Evolutionary conservation across 1,140 invertebrate species (phyloP).

Genomic region (Agraylea sexmaculata): DNA sequence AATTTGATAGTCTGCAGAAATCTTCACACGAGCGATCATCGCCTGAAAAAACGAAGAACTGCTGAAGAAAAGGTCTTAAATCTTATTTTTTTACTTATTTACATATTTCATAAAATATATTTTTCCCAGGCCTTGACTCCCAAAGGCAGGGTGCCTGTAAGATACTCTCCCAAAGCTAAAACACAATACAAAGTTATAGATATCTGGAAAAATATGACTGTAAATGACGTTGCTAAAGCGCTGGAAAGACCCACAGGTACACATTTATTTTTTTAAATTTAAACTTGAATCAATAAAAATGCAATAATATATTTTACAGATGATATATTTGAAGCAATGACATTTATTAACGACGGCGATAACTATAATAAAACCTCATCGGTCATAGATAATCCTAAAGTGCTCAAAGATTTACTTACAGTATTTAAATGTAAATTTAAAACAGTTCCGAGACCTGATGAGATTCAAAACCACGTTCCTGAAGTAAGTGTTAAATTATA

Average conservation of each 20-base stretch:
- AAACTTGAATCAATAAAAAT: neutral
- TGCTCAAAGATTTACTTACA: constrained; percentile 52
- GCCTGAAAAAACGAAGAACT: neutral
- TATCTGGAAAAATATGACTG: constrained; percentile 70
- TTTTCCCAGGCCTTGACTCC: too few species aligned
- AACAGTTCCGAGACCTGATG: constrained; percentile 38
- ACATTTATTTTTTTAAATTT: constrained; percentile 6
- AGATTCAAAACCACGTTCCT: constrained; percentile 25
- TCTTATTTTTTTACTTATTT: constrained; percentile 24
- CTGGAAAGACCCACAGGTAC: constrained; percentile 44
- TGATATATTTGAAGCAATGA: constrained; percentile 55
- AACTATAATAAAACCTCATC: constrained; percentile 26
- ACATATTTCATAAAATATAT: constrained; percentile 26
- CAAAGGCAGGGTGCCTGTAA: too few species aligned
- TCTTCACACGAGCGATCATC: too few species aligned
- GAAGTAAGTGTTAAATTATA: constrained; percentile 12
- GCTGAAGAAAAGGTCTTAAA: constrained; percentile 27
- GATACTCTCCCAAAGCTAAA: constrained; percentile 33
- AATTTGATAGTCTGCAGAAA: too few species aligned
- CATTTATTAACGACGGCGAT: constrained; percentile 48
- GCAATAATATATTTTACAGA: constrained; percentile 33
- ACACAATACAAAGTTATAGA: constrained; percentile 38
- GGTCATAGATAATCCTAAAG: constrained; percentile 37
- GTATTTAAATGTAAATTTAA: constrained; percentile 49
- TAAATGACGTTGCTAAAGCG: constrained; percentile 54